A percentile compares a stretch with the other conserved stretches of the same genome.
Conservation (phyloP, 1,140 invertebrate genomes). For the Tetranychus urticae region DNA sequence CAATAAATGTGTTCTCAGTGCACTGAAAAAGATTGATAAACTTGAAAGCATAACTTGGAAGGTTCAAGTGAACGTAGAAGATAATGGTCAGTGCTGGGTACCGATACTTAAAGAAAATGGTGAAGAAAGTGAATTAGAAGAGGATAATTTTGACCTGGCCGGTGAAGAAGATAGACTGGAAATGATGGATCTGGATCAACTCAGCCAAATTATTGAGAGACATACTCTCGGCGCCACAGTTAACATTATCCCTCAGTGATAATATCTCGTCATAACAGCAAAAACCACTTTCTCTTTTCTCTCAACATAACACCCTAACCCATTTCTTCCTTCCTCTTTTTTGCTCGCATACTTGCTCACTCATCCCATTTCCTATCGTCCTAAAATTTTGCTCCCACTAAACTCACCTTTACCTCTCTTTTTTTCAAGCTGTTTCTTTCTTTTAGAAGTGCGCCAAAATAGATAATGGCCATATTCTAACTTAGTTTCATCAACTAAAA, state of each 20-base stretch:
- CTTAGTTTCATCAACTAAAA: too few species aligned
- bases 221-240: too few species aligned
- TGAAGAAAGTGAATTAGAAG: slow-evolving; percentile 1
- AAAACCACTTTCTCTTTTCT: too few species aligned
- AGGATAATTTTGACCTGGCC: background rate
- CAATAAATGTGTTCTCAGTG: slow-evolving; percentile 4
- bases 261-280: too few species aligned
- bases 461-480: too few species aligned
- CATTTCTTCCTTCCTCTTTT: too few species aligned
- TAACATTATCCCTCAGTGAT: too few species aligned
- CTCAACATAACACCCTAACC: too few species aligned
- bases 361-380: background rate
- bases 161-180: background rate
- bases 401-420: background rate
- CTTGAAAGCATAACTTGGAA: background rate
- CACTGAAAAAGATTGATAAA: background rate
- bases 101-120: slow-evolving; percentile 2
- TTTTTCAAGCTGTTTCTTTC: too few species aligned
- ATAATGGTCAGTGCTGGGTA: slow-evolving; percentile 5
- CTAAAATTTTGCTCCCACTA: background rate
- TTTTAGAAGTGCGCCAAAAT: too few species aligned
- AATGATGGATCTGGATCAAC: background rate
- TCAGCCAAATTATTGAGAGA: background rate
- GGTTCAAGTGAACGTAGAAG: slow-evolving; percentile 1
- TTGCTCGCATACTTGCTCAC: background rate